Evolutionary conservation across 2,797 vertebrate species (phyloP), one percentile per base, ranked within the genome.

Genomic region (Cossypha niveicapilla): DNA sequence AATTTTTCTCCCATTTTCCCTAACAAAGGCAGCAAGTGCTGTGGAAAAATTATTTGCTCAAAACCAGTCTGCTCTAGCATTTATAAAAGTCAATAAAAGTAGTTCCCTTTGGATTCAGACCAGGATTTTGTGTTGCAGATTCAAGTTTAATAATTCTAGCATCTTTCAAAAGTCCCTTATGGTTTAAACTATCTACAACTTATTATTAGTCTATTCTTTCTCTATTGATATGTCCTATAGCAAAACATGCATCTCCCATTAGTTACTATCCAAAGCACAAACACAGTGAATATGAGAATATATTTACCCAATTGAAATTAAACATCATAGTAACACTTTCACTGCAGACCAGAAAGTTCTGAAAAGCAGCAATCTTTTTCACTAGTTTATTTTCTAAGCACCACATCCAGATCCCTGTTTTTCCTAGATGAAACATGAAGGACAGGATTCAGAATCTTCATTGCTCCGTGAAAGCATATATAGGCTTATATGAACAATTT

Each of bases 321-420:
- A 57, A 7, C 4, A 41, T n/a, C 2, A 1, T 24, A 8, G 3
- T 37, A 76, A 35, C 5, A 56, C 4, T 14, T 41, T 7, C 10
- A 25, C n/a, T 71, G 39, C 18, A 67, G 9, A 71, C 28, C 18
- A 57, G 18, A 71, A 80, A 56, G 8, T 24, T 65, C 22, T 70
- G n/a, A 66, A 56, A 83, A 77, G 3, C 13, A 57, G 18, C 4
- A 13, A 30, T 35, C 2, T 44, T 71, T 90, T 71, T 44, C 7
- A 21, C 7, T 23, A 35, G 1, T 2, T 65, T 44, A 2, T 41
- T 32, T 47, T 83, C 8, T 50, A 4, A 28, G 8, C 2, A 13
- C 4, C 17, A 1, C 32, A 61, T 17, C 15, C 11, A 67, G 11
- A 47, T 4, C 3, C 1, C 6, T 32, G 48, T 50, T 34, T 6